Base-by-base conservation (phyloP, 2,797 vertebrate genomes). In the Buceros bicornis region DNA sequence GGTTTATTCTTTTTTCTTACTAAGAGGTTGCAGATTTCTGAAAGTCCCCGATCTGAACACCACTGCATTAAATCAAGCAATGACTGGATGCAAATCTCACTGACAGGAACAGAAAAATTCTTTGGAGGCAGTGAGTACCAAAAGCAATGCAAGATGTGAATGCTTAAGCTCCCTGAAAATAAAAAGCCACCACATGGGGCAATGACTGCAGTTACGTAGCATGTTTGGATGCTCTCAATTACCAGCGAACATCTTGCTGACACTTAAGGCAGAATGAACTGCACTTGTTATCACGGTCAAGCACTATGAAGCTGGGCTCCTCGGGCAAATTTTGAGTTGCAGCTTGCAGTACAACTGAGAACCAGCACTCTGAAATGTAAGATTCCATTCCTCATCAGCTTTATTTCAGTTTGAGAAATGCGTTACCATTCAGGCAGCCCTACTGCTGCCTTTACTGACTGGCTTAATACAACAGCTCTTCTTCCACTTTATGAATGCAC, bases 61-160 rank as follows among this genome's bases (percentile, higher is more conserved):
- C 42, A 16, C 0, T 37, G n/a, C 13, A 10, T 0, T 17, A 45
- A 65, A 42, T 24, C 66, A 62, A 2, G 53, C 35, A 50, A n/a
- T 29, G 20, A 58, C 17, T 20, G n/a, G 54, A 82, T 47, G 28
- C 67, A 93, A 48, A 91, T 26, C 24, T 67, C 43, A 80, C 47
- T 50, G 79, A 50, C 7, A 21, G 17, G 1, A 50, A 24, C 8
- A 33, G 22, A 62, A 65, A 70, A 29, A 45, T 60, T 40, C 60
- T 28, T 3, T 33, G 14, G 25, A 76, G 17, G 20, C n/a, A 8
- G 0, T 42, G 37, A 57, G 71, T 35, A 60, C 50, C 25, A 42
- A 84, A 8, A 29, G 37, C 31, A 87, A 12, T 2, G 7, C 10
- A 53, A 85, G 26, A 64, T 12, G 11, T 12, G 69, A 80, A 73